These are phyloP conservation scores for Peromyscus californicus DNA, from an alignment of 2,113 vertebrate genomes.

Conservation along the genomic window DNA sequence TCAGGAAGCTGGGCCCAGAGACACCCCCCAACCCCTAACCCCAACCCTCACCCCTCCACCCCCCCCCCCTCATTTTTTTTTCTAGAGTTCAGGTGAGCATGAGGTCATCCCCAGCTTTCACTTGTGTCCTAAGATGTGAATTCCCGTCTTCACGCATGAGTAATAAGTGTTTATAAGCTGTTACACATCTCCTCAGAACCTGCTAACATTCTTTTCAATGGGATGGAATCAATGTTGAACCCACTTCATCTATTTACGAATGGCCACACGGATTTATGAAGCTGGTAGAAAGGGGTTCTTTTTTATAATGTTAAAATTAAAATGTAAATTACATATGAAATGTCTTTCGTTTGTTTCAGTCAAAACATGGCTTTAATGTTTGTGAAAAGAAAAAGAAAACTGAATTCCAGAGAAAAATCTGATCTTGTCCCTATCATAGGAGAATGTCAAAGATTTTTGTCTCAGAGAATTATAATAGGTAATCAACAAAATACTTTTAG, in stretches of 20 bases:
- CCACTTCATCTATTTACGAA: background rate
- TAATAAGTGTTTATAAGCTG: background rate
- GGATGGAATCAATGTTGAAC: background rate
- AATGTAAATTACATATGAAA: background rate
- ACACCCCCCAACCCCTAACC: too few relatives aligned
- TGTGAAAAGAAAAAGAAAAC: background rate
- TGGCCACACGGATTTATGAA: background rate
- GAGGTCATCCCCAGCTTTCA: background rate
- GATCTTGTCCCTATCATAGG: background rate
- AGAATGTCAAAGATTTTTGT: background rate
- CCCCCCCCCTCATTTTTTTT: too few relatives aligned
- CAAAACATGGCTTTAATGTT: background rate
- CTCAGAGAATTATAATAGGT: background rate
- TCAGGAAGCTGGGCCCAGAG: background rate
- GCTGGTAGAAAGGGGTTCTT: background rate
- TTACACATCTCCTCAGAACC: too few relatives aligned
- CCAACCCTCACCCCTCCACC: too few relatives aligned
- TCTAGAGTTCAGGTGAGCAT: background rate
- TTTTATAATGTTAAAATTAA: background rate
- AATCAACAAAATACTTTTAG: background rate
- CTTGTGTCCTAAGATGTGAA: background rate
- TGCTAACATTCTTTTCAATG: background rate
- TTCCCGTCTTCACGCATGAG: fast-evolving
- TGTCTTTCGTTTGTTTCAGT: background rate
- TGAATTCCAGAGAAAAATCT: slow-evolving; percentile 8